phyloP scores from a whole-genome alignment of 2,888 invertebrate genomes.

The Plusia festucae region DNA sequence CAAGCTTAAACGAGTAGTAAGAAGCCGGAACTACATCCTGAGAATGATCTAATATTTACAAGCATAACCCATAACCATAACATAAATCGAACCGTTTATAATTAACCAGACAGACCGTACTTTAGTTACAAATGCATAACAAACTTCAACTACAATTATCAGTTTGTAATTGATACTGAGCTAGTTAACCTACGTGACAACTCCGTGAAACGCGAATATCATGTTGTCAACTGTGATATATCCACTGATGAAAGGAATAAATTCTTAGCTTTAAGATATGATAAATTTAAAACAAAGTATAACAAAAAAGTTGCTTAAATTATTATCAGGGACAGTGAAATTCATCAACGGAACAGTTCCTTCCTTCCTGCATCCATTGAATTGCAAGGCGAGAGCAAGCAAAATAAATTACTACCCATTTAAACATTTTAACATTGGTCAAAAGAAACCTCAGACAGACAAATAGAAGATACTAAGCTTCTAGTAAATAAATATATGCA shows the following conservation, averaged over 20 bases:
- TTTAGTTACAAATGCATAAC: constrained; percentile 21
- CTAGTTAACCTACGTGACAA: constrained; percentile 32
- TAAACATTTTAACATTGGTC: constrained; percentile 28
- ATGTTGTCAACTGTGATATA: constrained; percentile 44
- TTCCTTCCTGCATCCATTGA: not conserved
- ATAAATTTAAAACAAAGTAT: not conserved
- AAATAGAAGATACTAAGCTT: constrained; percentile 33
- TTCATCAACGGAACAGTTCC: not conserved
- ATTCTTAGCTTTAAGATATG: not conserved
- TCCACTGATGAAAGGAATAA: constrained; percentile 19
- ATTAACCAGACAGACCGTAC: constrained; percentile 1
- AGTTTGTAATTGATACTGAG: constrained; percentile 44
- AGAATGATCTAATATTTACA: not conserved
- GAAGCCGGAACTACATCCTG: constrained; percentile 3
- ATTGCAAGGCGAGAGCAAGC: constrained; percentile 14
- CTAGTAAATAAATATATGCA: constrained; percentile 51
- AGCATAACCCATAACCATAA: constrained; percentile 1
- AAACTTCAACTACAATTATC: constrained; percentile 31
- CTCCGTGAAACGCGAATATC: constrained; percentile 34
- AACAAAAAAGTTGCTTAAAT: not conserved
- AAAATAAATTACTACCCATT: constrained; percentile 22
- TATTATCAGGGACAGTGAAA: not conserved
- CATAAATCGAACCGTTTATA: not conserved
- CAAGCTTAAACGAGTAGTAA: not conserved
- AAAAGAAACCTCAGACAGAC: constrained; percentile 46